phyloP scores from a whole-genome alignment of 2,797 vertebrate genomes.

The Glyptemys insculpta region DNA sequence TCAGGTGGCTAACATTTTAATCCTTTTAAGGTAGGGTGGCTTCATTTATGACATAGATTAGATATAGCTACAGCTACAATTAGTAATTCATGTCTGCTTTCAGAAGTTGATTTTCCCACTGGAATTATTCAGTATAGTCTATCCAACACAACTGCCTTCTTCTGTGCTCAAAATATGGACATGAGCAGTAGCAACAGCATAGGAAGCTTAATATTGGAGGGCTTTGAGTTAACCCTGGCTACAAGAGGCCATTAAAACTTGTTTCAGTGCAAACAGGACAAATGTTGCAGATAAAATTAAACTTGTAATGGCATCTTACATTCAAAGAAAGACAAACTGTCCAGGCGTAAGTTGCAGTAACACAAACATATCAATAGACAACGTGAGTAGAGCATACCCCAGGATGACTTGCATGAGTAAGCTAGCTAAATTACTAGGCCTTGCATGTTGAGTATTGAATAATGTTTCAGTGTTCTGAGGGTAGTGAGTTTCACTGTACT shows the following conservation, averaged over 20 bases:
- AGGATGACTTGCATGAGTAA: conserved; percentile 17
- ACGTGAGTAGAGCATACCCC: conserved; percentile 29
- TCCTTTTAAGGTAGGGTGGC: conserved; percentile 28
- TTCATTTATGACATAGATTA: conserved; percentile 55
- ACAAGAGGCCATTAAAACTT: not conserved
- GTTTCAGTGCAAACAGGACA: conserved; percentile 48
- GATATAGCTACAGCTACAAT: conserved; percentile 58
- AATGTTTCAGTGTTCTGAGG: conserved; percentile 10
- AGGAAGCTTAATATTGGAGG: not conserved
- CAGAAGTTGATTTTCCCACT: conserved; percentile 29
- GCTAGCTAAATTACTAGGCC: conserved; percentile 38
- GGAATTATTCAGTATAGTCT: conserved; percentile 44
- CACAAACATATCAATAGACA: not conserved
- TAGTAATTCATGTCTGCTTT: conserved; percentile 43
- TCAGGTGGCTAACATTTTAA: conserved; percentile 49
- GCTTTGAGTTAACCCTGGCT: not conserved
- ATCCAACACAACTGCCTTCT: conserved; percentile 41
- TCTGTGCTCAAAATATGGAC: conserved; percentile 22
- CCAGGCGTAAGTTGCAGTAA: conserved; percentile 49
- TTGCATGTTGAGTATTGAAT: conserved; percentile 29
- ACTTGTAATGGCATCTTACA: conserved; percentile 9
- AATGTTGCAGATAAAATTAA: conserved; percentile 17
- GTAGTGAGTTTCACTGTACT: not conserved
- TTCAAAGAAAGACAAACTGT: conserved; percentile 28
- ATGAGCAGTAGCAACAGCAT: not conserved